phyloP scores from a whole-genome alignment of 2,113 vertebrate species.

The Pangasianodon gigas region DNA sequence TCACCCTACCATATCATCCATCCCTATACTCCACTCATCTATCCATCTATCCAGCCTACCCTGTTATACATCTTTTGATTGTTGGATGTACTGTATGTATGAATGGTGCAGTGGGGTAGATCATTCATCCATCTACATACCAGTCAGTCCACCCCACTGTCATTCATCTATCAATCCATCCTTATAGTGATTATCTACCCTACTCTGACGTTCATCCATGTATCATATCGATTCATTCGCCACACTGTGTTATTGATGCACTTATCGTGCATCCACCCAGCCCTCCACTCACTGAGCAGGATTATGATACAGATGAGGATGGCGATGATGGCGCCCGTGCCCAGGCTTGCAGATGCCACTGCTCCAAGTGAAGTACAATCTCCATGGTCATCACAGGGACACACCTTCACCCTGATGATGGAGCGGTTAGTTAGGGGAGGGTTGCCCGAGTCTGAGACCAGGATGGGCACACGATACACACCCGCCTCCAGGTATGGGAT shows the following conservation, averaged over 20 bases:
- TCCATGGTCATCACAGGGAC: conserved; percentile 90
- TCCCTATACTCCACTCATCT: neutral
- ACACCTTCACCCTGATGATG: conserved; percentile 93
- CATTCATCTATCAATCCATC: neutral
- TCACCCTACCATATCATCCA: neutral
- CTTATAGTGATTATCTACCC: neutral
- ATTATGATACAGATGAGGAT: conserved; percentile 95
- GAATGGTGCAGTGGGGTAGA: too few species aligned
- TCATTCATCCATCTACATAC: neutral
- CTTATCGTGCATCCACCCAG: neutral
- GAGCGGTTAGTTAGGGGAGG: conserved; percentile 92
- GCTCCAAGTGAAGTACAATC: conserved; percentile 91
- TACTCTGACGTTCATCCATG: neutral
- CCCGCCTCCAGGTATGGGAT: conserved; percentile 87
- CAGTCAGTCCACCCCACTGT: neutral
- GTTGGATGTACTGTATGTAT: too few species aligned
- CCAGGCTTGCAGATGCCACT: conserved; percentile 88
- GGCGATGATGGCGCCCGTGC: conserved; percentile 92
- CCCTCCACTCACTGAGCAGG: conserved; percentile 83
- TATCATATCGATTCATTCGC: neutral
- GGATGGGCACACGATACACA: conserved; percentile 88
- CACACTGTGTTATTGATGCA: neutral
- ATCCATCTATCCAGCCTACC: neutral
- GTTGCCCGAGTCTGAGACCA: conserved; percentile 93
- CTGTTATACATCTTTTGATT: too few species aligned